A percentile compares a stretch with the other conserved stretches of the same genome.
phyloP scores from a whole-genome alignment of 2,888 invertebrate species.

The Lasioglossum oenotherae region DNA sequence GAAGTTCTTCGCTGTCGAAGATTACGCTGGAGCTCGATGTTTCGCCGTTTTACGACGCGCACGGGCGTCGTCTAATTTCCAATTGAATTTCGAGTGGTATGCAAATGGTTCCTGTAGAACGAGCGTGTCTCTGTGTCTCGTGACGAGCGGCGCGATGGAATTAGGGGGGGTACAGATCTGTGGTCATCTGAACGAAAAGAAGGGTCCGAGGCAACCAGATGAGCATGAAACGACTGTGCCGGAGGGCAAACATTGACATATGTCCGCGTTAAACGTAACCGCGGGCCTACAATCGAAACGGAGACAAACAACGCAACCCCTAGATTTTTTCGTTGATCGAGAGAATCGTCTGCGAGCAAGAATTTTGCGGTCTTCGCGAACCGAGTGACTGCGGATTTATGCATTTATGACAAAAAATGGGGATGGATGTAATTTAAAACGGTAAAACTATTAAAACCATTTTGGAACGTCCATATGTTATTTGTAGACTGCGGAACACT shows the following conservation, averaged over 20 bases:
- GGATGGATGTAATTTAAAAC: no score
- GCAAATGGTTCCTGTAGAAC: slow-evolving; percentile 39
- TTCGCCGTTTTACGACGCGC: slow-evolving; percentile 21
- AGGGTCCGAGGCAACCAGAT: slow-evolving; percentile 73
- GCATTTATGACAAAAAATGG: no score
- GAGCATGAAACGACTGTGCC: slow-evolving; percentile 80
- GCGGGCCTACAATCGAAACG: slow-evolving; percentile 63
- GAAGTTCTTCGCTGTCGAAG: slow-evolving; percentile 26
- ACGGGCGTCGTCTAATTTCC: slow-evolving; percentile 38
- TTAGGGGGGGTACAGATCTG: slow-evolving; percentile 51
- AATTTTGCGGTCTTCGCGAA: neutral
- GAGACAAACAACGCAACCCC: slow-evolving; percentile 43
- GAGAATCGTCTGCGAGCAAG: neutral
- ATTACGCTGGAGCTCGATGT: neutral
- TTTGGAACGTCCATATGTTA: no score
- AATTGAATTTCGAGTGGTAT: slow-evolving; percentile 54
- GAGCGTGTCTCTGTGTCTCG: slow-evolving; percentile 53
- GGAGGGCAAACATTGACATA: slow-evolving; percentile 83
- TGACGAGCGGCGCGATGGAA: slow-evolving; percentile 39
- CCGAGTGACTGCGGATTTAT: neutral
- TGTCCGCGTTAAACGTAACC: slow-evolving; percentile 78
- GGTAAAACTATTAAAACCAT: no score
- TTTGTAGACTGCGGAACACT: no score
- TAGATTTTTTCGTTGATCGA: slow-evolving; percentile 1
- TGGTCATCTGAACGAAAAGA: slow-evolving; percentile 72